Evolutionary conservation across 2,113 vertebrate genomes (phyloP).

Genomic region (Antigone vipio): DNA sequence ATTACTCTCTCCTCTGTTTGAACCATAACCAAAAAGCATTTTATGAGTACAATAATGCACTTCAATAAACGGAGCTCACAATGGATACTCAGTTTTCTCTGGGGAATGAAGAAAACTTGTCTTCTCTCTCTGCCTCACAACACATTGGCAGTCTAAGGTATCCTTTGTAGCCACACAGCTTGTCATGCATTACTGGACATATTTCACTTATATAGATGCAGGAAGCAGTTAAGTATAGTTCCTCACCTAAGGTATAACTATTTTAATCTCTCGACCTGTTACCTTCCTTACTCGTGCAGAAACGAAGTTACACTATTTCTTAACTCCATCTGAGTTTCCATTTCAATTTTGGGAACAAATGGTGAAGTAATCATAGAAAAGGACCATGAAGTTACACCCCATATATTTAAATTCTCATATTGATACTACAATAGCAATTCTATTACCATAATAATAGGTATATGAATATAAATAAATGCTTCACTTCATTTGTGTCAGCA

Average conservation of each 20-base stretch:
- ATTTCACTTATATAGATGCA: background rate
- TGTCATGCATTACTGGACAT: background rate
- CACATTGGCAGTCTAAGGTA: background rate
- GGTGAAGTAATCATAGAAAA: background rate
- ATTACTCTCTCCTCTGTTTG: background rate
- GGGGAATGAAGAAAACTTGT: slow-evolving; percentile 1
- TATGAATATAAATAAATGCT: slow-evolving; percentile 71
- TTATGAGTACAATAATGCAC: slow-evolving; percentile 4
- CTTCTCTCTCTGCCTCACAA: background rate
- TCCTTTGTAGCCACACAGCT: background rate
- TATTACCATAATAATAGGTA: slow-evolving; percentile 69
- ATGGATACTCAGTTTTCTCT: background rate
- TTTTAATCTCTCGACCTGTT: background rate
- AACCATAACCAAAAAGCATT: slow-evolving; percentile 15
- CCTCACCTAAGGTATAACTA: background rate
- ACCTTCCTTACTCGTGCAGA: background rate
- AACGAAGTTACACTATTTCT: background rate
- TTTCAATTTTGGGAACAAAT: background rate
- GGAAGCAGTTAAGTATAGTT: background rate
- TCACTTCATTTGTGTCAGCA: slow-evolving; percentile 78
- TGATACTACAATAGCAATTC: slow-evolving; percentile 65
- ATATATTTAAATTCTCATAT: slow-evolving; percentile 44
- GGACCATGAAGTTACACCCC: background rate
- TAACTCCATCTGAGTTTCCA: background rate
- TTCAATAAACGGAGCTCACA: slow-evolving; percentile 11